Conservation (phyloP, 2,797 vertebrate species). For the Thunnus albacares region DNA sequence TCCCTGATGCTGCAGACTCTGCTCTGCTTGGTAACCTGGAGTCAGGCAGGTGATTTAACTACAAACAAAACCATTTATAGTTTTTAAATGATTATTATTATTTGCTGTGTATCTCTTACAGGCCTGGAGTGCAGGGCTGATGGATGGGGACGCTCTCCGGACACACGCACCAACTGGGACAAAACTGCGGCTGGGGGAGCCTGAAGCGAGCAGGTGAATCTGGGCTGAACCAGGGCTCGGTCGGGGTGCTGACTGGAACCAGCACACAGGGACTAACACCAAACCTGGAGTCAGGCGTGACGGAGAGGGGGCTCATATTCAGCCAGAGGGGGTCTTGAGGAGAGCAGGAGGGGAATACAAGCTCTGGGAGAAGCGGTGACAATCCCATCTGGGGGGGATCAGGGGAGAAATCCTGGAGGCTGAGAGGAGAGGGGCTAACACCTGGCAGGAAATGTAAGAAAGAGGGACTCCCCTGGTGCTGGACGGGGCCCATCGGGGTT, state of each 20-base stretch:
- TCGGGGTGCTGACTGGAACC: background rate
- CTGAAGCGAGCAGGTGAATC: accelerated
- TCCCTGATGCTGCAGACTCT: background rate
- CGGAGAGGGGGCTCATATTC: no score
- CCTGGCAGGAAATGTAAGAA: background rate
- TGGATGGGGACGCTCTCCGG: accelerated
- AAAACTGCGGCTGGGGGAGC: background rate
- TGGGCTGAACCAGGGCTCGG: background rate
- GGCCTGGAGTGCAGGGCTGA: background rate
- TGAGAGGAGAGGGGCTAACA: background rate
- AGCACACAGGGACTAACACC: background rate
- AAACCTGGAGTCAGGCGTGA: accelerated
- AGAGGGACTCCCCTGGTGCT: background rate
- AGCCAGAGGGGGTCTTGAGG: background rate
- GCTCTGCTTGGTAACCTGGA: background rate
- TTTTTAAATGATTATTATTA: no score
- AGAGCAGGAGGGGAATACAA: background rate
- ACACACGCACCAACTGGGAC: background rate
- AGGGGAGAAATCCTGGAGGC: background rate
- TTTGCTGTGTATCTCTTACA: constrained; percentile 24
- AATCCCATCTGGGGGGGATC: accelerated
- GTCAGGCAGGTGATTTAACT: no score
- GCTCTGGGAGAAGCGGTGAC: accelerated
- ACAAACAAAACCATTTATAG: no score
- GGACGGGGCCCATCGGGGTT: background rate